Conservation (phyloP, 1,140 invertebrate species). For the Pollicipes pollicipes region DNA sequence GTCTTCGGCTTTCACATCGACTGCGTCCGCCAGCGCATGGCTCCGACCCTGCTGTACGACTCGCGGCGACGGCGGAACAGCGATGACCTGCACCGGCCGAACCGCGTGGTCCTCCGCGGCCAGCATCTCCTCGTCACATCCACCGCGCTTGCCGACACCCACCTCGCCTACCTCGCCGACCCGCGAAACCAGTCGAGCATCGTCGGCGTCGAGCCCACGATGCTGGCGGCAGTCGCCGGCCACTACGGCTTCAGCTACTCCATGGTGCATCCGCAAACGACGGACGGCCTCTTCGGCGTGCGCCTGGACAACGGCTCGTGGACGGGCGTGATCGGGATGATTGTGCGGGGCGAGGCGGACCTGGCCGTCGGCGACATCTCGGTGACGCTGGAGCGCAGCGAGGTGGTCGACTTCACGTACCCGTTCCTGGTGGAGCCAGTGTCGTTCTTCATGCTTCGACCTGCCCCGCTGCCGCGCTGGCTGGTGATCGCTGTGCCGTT, state of each 20-base stretch:
- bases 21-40: background rate
- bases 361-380: constrained; percentile 13
- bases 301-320: constrained; percentile 7
- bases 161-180: too few species aligned
- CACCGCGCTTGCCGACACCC: background rate
- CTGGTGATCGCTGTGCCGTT: background rate
- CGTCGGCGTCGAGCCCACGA: background rate
- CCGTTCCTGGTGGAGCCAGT: background rate
- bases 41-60: too few species aligned
- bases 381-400: constrained; percentile 12
- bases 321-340: constrained; percentile 16
- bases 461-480: background rate
- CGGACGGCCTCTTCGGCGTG: constrained; percentile 1
- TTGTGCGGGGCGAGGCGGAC: constrained; percentile 8
- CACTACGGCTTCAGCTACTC: background rate
- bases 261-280: background rate
- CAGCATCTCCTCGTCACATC: background rate
- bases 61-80: too few species aligned
- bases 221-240: background rate
- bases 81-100: background rate
- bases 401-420: constrained; percentile 10
- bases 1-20: too few species aligned
- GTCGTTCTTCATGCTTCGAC: background rate
- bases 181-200: background rate
- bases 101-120: background rate